A percentile compares a stretch with the other conserved stretches of the same genome.
phyloP scores from a whole-genome alignment of 2,888 invertebrate genomes.

The Drosophila imparisetae region DNA sequence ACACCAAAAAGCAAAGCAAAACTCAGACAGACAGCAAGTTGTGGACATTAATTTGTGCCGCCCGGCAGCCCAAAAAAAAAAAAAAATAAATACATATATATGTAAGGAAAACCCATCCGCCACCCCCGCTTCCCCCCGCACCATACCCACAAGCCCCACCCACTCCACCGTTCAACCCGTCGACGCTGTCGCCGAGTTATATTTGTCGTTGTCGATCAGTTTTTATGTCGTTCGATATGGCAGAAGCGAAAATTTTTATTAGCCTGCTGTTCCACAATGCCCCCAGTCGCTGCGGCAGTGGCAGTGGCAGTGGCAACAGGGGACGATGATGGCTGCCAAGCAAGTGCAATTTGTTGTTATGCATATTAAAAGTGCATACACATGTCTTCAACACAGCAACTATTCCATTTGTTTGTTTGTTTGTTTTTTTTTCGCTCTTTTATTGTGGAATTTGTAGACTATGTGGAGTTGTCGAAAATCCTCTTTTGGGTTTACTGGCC shows the following conservation, averaged over 20 bases:
- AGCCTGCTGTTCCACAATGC: constrained; percentile 69
- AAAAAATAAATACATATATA: not conserved
- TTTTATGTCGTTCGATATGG: constrained; percentile 80
- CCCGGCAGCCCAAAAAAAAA: constrained; percentile 24
- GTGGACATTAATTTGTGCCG: constrained; percentile 69
- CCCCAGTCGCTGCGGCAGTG: constrained; percentile 23
- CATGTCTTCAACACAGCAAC: constrained; percentile 2
- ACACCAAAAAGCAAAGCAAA: constrained; percentile 51
- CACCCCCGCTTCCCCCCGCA: not conserved
- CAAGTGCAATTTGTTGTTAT: constrained; percentile 74
- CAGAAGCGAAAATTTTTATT: constrained; percentile 75
- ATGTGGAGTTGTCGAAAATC: constrained; percentile 20
- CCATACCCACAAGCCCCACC: not conserved
- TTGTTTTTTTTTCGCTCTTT: not conserved
- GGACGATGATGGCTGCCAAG: constrained; percentile 69
- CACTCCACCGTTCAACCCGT: constrained; percentile 12
- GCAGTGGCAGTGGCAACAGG: constrained; percentile 27
- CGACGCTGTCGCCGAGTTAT: constrained; percentile 64
- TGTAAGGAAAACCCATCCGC: constrained; percentile 1
- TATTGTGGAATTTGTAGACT: constrained; percentile 34
- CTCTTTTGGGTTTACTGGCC: not conserved
- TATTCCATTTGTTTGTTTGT: constrained; percentile 2
- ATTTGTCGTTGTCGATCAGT: constrained; percentile 81
- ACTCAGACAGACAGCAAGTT: constrained; percentile 55
- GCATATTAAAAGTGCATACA: constrained; percentile 41